Conservation (phyloP, 53 echinoderm and acorn worm genomes). For the Mesocentrotus franciscanus region DNA sequence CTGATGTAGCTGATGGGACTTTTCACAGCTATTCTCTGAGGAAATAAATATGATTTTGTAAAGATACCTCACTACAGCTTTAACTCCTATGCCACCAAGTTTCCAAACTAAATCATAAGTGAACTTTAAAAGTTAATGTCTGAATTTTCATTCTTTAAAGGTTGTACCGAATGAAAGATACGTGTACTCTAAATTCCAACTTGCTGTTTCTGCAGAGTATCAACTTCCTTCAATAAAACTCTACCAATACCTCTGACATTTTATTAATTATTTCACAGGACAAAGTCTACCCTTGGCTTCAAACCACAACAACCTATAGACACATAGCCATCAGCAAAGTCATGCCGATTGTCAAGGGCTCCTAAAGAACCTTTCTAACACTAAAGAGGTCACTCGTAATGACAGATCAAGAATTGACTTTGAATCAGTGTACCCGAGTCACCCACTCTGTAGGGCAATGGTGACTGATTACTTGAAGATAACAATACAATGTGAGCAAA, state of each 20-base stretch:
- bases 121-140: too few species aligned
- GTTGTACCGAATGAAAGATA: background rate
- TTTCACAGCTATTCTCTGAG: background rate
- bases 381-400: slow-evolving; percentile 27
- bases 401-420: slow-evolving; percentile 20
- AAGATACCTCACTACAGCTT: too few species aligned
- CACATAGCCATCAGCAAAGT: background rate
- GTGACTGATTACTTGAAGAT: background rate
- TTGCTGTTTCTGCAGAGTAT: background rate
- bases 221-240: background rate
- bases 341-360: background rate
- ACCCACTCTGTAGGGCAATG: too few species aligned
- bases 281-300: background rate
- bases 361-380: background rate
- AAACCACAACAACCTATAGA: background rate
- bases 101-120: too few species aligned
- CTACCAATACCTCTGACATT: background rate
- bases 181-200: background rate
- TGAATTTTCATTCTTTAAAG: background rate
- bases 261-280: background rate
- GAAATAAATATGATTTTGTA: too few species aligned
- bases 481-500: slow-evolving; percentile 20
- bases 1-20: background rate
- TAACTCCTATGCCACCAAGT: too few species aligned
- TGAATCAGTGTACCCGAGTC: background rate